Conservation (phyloP, 2,113 vertebrate genomes). For the Notothenia coriiceps region DNA sequence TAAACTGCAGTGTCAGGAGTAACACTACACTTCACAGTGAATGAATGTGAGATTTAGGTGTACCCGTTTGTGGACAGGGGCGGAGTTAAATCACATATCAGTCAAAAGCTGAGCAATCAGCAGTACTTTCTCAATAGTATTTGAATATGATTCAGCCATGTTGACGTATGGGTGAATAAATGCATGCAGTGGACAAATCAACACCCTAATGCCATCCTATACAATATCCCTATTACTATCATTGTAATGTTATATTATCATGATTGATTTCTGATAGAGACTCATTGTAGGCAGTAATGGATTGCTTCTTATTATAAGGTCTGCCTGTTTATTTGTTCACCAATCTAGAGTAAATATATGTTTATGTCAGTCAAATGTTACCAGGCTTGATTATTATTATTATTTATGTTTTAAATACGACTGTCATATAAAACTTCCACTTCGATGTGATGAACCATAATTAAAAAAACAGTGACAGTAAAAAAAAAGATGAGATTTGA, state of each 20-base stretch:
- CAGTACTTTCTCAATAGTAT: background rate
- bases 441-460: too few species aligned
- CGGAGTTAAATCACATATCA: slow-evolving; percentile 16
- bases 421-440: too few species aligned
- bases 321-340: background rate
- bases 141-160: background rate
- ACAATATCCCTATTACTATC: background rate
- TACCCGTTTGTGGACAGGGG: slow-evolving; percentile 12
- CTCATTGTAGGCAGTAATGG: background rate
- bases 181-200: background rate
- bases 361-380: background rate
- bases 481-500: too few species aligned
- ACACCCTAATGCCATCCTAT: background rate
- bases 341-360: background rate
- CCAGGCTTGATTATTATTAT: background rate
- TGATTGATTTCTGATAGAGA: too few species aligned
- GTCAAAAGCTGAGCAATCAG: background rate
- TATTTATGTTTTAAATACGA: background rate
- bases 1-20: slow-evolving; percentile 47
- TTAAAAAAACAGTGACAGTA: too few species aligned
- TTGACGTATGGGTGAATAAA: background rate
- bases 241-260: background rate
- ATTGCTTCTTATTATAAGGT: background rate
- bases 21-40: slow-evolving; percentile 25
- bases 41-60: slow-evolving; percentile 31